Evolutionary conservation across 2,797 vertebrate species (phyloP).

Genomic region (Coregonus sp.): DNA sequence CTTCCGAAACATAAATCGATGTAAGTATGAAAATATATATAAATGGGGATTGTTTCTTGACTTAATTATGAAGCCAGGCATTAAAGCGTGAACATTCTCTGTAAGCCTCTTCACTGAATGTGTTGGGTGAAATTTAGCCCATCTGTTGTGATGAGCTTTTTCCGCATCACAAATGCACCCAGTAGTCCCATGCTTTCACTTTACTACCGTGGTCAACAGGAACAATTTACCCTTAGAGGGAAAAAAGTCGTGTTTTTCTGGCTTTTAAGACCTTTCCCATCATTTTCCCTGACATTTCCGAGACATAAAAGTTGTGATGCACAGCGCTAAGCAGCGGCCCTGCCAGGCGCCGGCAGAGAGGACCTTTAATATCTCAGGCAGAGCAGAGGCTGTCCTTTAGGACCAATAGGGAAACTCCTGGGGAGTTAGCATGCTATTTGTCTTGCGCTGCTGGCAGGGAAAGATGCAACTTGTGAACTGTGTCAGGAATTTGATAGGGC

Average conservation of each 20-base stretch:
- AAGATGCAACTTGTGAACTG: neutral
- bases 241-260: neutral
- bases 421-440: too few species aligned
- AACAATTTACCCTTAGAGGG: neutral
- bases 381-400: too few species aligned
- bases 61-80: neutral
- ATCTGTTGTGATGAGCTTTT: neutral
- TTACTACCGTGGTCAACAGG: neutral
- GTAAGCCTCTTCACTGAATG: neutral
- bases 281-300: slow-evolving; percentile 49
- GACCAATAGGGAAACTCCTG: too few species aligned
- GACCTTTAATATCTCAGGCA: neutral
- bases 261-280: slow-evolving; percentile 11
- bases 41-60: neutral
- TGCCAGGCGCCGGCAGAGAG: neutral
- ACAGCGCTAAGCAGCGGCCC: neutral
- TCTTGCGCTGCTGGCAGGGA: neutral
- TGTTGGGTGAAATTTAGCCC: neutral
- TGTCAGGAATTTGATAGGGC: neutral
- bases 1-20: neutral
- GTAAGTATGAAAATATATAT: neutral
- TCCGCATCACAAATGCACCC: neutral
- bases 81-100: neutral
- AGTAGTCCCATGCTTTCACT: neutral
- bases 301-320: slow-evolving; percentile 3